Evolutionary conservation across 2,888 invertebrate species (phyloP).

Genomic region (Melipona beecheii): DNA sequence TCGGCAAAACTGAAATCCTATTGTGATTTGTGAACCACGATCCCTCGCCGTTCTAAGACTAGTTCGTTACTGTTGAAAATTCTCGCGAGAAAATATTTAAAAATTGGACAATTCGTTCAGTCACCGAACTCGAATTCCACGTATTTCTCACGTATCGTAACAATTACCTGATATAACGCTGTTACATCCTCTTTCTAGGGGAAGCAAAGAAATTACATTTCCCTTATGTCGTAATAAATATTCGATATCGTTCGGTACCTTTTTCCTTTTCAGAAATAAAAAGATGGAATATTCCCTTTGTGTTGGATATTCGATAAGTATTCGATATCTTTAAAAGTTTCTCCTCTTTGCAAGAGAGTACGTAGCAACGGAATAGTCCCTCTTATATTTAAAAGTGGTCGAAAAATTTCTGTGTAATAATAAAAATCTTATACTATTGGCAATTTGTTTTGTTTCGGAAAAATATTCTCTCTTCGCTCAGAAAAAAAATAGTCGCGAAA

Average conservation of each 20-base stretch:
- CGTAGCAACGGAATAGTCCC: neutral
- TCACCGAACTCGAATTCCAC: neutral
- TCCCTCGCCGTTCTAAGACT: neutral
- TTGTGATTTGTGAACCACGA: slow-evolving; percentile 38
- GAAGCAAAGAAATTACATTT: neutral
- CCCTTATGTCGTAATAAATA: neutral
- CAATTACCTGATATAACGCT: neutral
- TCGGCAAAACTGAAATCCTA: slow-evolving; percentile 17
- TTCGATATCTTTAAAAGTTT: neutral
- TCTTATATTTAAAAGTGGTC: neutral
- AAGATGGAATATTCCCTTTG: neutral
- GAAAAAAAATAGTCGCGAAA: too few species aligned
- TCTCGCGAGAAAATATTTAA: neutral
- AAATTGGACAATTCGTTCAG: neutral
- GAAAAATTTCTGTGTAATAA: neutral
- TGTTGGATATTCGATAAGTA: neutral
- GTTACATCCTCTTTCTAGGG: neutral
- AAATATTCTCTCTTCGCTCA: too few species aligned
- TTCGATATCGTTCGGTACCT: neutral
- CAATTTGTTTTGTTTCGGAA: too few species aligned
- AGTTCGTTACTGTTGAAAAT: neutral
- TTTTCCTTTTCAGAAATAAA: neutral
- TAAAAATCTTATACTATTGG: neutral
- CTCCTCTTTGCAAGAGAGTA: neutral
- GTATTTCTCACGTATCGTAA: neutral